Percentiles rank a stretch among this genome's conserved stretches.
phyloP scores from a whole-genome alignment of 2,888 invertebrate genomes.

The Philhelius pedissequus region DNA sequence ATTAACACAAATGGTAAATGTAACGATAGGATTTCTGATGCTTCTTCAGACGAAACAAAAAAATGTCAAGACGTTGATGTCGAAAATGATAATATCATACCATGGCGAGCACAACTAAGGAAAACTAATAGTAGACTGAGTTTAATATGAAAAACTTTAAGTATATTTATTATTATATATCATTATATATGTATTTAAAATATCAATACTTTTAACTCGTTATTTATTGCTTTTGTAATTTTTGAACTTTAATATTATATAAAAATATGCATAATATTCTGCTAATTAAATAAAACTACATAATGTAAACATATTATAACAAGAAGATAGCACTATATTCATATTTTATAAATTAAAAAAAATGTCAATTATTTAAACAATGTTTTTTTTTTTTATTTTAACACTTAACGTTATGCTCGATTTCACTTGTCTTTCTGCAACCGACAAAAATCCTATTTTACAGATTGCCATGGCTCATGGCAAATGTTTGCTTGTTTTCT shows the following conservation, averaged over 20 bases:
- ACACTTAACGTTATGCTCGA: neutral
- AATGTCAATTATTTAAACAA: neutral
- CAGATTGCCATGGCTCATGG: too few relatives aligned
- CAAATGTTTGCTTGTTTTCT: neutral
- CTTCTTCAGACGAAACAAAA: conserved; percentile 71
- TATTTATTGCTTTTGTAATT: conserved; percentile 57
- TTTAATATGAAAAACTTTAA: conserved; percentile 82
- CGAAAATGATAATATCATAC: conserved; percentile 87
- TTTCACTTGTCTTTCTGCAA: too few relatives aligned
- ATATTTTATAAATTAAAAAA: neutral
- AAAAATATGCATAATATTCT: neutral
- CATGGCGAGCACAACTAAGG: conserved; percentile 92
- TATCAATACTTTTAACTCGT: conserved; percentile 33
- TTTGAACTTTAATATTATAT: conserved; percentile 9
- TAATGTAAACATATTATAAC: conserved; percentile 6
- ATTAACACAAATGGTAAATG: conserved; percentile 61
- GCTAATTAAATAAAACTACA: neutral
- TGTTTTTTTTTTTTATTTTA: neutral
- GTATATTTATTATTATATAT: neutral
- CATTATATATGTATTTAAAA: neutral
- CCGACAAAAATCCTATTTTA: too few relatives aligned
- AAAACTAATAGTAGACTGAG: conserved; percentile 95
- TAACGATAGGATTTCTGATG: conserved; percentile 61
- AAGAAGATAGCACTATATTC: neutral
- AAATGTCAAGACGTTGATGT: conserved; percentile 79